phyloP scores from a whole-genome alignment of 2,113 vertebrate species.

The Sapayoa aenigma region DNA sequence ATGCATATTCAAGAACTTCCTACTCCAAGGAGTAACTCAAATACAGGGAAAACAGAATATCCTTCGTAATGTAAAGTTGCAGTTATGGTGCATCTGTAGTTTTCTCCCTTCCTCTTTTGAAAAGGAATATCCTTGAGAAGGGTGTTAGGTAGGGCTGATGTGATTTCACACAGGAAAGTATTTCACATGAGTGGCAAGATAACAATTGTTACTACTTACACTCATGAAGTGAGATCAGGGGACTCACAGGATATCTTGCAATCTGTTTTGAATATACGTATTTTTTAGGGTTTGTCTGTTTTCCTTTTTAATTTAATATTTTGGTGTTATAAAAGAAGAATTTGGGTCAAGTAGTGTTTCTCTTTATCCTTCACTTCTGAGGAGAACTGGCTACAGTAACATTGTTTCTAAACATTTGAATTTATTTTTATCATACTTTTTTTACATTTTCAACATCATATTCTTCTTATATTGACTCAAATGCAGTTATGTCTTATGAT shows the following conservation, averaged over 20 bases:
- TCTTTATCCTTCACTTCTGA: neutral
- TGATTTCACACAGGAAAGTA: neutral
- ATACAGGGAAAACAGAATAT: neutral
- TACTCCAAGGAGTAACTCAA: neutral
- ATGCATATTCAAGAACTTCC: neutral
- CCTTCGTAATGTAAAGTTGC: neutral
- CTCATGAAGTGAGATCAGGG: neutral
- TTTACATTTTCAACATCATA: neutral
- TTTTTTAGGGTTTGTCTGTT: neutral
- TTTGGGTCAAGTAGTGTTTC: neutral
- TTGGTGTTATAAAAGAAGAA: neutral
- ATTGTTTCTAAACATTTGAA: neutral
- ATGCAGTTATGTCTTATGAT: neutral
- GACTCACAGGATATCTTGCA: neutral
- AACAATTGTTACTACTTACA: neutral
- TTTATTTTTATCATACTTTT: neutral
- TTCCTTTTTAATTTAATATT: neutral
- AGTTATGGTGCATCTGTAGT: neutral
- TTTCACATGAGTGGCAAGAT: neutral
- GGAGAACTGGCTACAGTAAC: neutral
- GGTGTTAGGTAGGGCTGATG: neutral
- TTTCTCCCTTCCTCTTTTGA: neutral
- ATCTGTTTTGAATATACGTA: neutral
- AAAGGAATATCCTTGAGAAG: neutral
- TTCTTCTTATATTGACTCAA: neutral